phyloP scores from a whole-genome alignment of 2,888 invertebrate genomes.

The Euzophera pinguis region DNA sequence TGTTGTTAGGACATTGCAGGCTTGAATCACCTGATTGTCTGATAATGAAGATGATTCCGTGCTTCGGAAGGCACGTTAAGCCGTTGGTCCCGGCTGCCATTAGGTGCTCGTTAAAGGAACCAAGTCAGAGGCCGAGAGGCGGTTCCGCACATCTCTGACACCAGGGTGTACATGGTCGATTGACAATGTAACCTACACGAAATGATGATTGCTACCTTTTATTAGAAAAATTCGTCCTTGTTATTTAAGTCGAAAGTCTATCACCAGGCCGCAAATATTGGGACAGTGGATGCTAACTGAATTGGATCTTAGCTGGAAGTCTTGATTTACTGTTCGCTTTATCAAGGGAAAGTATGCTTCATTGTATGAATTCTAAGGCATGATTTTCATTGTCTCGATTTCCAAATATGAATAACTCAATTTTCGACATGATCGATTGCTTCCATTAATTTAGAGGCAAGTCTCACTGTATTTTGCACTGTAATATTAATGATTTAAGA shows the following conservation, averaged over 20 bases:
- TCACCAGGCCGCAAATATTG: not conserved
- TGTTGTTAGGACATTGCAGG: too few relatives aligned
- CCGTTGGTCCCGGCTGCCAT: too few relatives aligned
- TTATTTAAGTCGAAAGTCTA: slow-evolving; percentile 3
- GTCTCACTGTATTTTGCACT: slow-evolving; percentile 2
- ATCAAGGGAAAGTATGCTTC: not conserved
- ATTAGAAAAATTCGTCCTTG: not conserved
- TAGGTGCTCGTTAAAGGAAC: too few relatives aligned
- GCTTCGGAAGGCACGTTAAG: too few relatives aligned
- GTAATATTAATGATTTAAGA: not conserved
- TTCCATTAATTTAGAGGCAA: slow-evolving; percentile 10
- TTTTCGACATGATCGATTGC: slow-evolving; percentile 17
- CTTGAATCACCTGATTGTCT: too few relatives aligned
- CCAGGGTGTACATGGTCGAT: too few relatives aligned
- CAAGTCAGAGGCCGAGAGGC: too few relatives aligned
- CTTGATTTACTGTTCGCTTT: not conserved
- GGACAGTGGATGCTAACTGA: not conserved
- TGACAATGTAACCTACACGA: too few relatives aligned
- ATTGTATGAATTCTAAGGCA: not conserved
- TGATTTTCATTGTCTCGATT: not conserved
- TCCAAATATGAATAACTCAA: slow-evolving; percentile 2
- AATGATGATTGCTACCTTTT: too few relatives aligned
- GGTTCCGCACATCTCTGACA: too few relatives aligned
- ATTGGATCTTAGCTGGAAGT: slow-evolving; percentile 2
- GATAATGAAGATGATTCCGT: too few relatives aligned